Evolutionary conservation across 2,113 vertebrate species (phyloP).

Genomic region (Periophthalmus modestus): DNA sequence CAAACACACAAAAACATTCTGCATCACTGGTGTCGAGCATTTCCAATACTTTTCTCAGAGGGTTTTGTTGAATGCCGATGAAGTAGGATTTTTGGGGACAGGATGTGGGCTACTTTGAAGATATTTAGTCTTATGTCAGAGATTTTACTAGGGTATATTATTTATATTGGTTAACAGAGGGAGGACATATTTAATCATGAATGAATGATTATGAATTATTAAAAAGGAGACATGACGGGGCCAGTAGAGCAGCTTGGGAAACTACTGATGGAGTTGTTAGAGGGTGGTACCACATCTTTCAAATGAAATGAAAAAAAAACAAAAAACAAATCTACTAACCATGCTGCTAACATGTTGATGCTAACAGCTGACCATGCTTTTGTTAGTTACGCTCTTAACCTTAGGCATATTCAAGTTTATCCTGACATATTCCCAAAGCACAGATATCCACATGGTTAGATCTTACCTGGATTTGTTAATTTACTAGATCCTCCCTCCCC

Average conservation of each 20-base stretch:
- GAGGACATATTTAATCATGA: not conserved
- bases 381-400: conserved; percentile 53
- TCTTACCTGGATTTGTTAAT: conserved; percentile 56
- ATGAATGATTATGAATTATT: not conserved
- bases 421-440: conserved; percentile 56
- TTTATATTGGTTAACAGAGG: conserved; percentile 10
- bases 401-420: conserved; percentile 80
- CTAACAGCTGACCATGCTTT: conserved; percentile 61
- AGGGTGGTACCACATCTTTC: conserved; percentile 65
- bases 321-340: conserved; percentile 53
- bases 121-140: conserved; percentile 2
- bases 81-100: not conserved
- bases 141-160: conserved; percentile 14
- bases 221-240: not conserved
- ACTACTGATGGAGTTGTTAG: conserved; percentile 64
- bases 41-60: not conserved
- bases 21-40: not conserved
- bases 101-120: not conserved
- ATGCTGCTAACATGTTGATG: conserved; percentile 62
- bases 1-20: not conserved
- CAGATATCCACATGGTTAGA: conserved; percentile 16
- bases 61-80: not conserved
- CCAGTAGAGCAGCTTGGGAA: not conserved
- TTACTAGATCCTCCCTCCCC: not conserved
- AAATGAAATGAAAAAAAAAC: conserved; percentile 15